Evolutionary conservation across 2,888 invertebrate genomes (phyloP).

Genomic region (Meta bourneti): DNA sequence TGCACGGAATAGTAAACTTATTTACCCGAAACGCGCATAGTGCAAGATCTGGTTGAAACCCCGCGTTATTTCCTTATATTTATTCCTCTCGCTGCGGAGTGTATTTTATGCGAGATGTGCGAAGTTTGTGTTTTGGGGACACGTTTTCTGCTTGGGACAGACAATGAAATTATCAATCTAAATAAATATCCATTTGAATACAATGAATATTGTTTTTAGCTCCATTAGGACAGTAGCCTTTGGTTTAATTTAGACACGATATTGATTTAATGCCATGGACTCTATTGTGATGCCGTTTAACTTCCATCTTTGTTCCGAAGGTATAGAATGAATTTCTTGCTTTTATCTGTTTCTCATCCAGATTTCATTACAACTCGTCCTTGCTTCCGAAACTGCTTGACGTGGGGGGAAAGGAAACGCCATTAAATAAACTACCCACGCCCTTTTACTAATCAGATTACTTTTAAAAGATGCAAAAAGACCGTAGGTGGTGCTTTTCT

Average conservation of each 20-base stretch:
- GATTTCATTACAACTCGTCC: background rate
- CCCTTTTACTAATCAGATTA: no score
- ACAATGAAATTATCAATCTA: slow-evolving; percentile 66
- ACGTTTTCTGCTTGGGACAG: slow-evolving; percentile 23
- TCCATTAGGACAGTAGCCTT: slow-evolving; percentile 48
- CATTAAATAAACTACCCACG: no score
- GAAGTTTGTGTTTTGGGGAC: slow-evolving; percentile 19
- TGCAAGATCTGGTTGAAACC: background rate
- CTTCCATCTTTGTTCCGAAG: slow-evolving; percentile 7
- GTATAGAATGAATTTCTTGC: background rate
- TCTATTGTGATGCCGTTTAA: background rate
- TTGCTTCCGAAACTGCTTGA: no score
- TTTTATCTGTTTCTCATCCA: background rate
- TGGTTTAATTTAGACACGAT: slow-evolving; percentile 54
- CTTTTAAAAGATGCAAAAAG: no score
- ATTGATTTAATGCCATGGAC: slow-evolving; percentile 61
- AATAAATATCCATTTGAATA: slow-evolving; percentile 65
- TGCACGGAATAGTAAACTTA: slow-evolving; percentile 44
- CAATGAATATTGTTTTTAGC: slow-evolving; percentile 70
- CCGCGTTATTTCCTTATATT: slow-evolving; percentile 20
- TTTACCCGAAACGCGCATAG: slow-evolving; percentile 37
- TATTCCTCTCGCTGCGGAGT: slow-evolving; percentile 15
- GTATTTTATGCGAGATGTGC: slow-evolving; percentile 5
- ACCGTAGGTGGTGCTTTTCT: no score
- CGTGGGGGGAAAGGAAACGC: no score